Percentiles rank a stretch among this genome's conserved stretches.
These are phyloP conservation scores for Sialis fuliginosa DNA, from an alignment of 2,888 invertebrate species.

Conservation along the genomic window DNA sequence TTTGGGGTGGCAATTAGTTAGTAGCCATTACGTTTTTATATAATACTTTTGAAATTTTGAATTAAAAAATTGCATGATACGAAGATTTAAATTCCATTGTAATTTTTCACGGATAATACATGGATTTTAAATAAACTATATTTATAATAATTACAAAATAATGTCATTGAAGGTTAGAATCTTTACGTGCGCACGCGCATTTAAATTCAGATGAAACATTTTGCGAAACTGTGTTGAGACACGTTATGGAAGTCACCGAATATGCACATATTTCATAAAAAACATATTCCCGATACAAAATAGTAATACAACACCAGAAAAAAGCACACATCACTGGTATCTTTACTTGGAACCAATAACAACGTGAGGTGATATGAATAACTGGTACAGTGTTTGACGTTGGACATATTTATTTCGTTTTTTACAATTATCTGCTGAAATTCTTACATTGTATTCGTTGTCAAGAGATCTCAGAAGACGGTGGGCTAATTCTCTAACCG, in stretches of 20 bases:
- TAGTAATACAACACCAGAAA: no score
- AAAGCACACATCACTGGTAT: no score
- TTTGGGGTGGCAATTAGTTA: no score
- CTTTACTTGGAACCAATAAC: no score
- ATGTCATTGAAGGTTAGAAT: conserved; percentile 10
- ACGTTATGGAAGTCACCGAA: background rate
- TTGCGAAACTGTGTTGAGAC: background rate
- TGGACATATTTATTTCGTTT: conserved; percentile 32
- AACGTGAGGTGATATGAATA: no score
- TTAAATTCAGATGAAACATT: conserved; percentile 3
- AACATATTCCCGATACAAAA: conserved; percentile 11
- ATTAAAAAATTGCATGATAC: no score
- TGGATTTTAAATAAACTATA: no score
- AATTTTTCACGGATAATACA: no score
- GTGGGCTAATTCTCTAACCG: conserved; percentile 82
- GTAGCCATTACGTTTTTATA: no score
- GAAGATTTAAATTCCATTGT: no score
- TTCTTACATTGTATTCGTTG: conserved; percentile 95
- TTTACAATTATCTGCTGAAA: conserved; percentile 13
- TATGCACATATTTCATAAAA: conserved; percentile 18
- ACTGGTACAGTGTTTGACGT: conserved; percentile 14
- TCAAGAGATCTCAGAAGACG: conserved; percentile 93
- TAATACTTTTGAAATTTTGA: no score
- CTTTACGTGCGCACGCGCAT: conserved; percentile 8
- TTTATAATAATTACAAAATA: conserved; percentile 3